Evolutionary conservation across 2,113 vertebrate genomes (phyloP).

Genomic region (Macrotis lagotis): DNA sequence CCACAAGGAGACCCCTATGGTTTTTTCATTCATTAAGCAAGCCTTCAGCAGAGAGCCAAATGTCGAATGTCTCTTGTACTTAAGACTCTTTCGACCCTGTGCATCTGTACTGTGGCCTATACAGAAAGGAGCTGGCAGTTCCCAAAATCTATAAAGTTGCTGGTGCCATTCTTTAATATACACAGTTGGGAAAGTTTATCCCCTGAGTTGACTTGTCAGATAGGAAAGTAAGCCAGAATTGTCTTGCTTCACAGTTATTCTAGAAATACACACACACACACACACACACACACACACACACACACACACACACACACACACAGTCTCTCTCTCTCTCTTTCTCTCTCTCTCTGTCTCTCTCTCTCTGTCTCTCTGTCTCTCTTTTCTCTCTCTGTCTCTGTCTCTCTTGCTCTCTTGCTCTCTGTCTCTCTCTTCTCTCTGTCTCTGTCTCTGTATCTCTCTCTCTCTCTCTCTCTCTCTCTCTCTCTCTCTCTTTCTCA

Average conservation of each 20-base stretch:
- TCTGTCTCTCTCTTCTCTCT: too few relatives aligned
- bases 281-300: neutral
- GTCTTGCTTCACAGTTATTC: neutral
- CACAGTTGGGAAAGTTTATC: neutral
- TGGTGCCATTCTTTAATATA: constrained; percentile 5
- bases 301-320: neutral
- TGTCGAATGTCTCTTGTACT: neutral
- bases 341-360: too few relatives aligned
- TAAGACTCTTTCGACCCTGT: neutral
- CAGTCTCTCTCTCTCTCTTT: too few relatives aligned
- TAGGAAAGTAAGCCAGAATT: constrained; percentile 35
- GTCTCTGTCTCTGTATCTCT: too few relatives aligned
- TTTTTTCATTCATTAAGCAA: neutral
- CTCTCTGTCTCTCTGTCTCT: too few relatives aligned
- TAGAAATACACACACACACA: neutral
- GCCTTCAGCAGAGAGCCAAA: neutral
- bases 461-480: too few relatives aligned
- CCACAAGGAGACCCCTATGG: neutral
- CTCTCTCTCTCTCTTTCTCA: neutral
- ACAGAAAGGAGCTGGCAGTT: neutral
- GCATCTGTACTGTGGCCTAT: neutral
- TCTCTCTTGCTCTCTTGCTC: too few relatives aligned
- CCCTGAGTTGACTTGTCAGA: neutral
- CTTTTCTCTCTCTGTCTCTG: too few relatives aligned
- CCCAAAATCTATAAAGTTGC: neutral